These are phyloP conservation scores for Piliocolobus tephrosceles DNA, from an alignment of 2,113 vertebrate genomes.

Conservation along the genomic window DNA sequence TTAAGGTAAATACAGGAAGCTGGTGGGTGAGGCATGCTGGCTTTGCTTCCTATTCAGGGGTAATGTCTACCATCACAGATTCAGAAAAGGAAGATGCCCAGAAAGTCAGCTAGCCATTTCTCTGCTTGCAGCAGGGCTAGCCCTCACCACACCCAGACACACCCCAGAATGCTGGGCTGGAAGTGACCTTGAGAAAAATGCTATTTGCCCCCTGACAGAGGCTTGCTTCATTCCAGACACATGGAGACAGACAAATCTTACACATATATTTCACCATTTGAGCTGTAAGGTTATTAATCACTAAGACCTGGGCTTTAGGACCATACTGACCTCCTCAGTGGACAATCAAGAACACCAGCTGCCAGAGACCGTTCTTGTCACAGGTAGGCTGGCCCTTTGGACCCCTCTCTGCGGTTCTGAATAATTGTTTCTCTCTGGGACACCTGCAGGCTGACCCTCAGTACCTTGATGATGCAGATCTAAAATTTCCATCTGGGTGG, in stretches of 20 bases:
- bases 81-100: background rate
- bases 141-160: background rate
- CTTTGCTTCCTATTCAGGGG: background rate
- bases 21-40: accelerated
- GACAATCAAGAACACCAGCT: background rate
- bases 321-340: accelerated
- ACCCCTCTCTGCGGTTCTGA: background rate
- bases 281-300: background rate
- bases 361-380: background rate
- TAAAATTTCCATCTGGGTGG: too few relatives aligned
- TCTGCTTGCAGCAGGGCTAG: accelerated
- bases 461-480: too few relatives aligned
- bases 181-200: background rate
- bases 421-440: background rate
- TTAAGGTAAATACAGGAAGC: background rate
- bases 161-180: background rate
- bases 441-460: background rate
- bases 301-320: background rate
- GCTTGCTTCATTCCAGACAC: background rate
- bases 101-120: background rate
- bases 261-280: background rate
- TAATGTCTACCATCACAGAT: background rate
- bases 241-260: background rate
- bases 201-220: background rate
- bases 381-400: background rate